phyloP scores from a whole-genome alignment of 1,140 invertebrate genomes.

The Caenorhabditis tropicalis region DNA sequence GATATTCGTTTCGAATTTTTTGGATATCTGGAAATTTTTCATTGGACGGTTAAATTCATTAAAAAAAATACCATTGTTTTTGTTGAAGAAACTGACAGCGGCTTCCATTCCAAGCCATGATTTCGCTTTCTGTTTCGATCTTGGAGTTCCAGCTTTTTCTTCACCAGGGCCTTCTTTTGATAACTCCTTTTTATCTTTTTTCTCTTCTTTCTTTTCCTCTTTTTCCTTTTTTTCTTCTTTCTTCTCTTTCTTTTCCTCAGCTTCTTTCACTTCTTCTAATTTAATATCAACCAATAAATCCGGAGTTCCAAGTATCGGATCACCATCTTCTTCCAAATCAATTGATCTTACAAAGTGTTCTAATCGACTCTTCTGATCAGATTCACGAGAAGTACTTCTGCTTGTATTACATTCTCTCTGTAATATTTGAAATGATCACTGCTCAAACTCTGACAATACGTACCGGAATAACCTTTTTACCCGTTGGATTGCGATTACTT shows the following conservation, averaged over 20 bases:
- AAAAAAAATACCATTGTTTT: not conserved
- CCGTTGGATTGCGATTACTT: not conserved
- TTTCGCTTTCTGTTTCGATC: not conserved
- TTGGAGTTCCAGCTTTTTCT: not conserved
- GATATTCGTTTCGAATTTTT: not conserved
- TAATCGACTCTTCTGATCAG: not conserved
- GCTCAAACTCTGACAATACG: no score
- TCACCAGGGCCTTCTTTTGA: not conserved
- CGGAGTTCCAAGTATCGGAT: not conserved
- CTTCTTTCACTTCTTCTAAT: not conserved
- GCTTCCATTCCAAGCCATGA: not conserved
- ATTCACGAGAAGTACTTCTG: not conserved
- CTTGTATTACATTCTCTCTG: not conserved
- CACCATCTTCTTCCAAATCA: not conserved
- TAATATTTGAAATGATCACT: not conserved
- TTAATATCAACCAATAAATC: not conserved
- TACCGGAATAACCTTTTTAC: no score
- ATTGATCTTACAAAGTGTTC: not conserved
- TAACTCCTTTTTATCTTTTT: not conserved
- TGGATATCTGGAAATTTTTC: conserved; percentile 5
- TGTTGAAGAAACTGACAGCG: not conserved
- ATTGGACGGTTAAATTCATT: no score
- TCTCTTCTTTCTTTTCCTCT: not conserved
- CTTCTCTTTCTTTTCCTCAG: not conserved
- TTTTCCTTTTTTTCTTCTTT: not conserved